A percentile compares a stretch with the other conserved stretches of the same genome.
phyloP scores from a whole-genome alignment of 2,113 vertebrate genomes.

The Neotoma lepida region DNA sequence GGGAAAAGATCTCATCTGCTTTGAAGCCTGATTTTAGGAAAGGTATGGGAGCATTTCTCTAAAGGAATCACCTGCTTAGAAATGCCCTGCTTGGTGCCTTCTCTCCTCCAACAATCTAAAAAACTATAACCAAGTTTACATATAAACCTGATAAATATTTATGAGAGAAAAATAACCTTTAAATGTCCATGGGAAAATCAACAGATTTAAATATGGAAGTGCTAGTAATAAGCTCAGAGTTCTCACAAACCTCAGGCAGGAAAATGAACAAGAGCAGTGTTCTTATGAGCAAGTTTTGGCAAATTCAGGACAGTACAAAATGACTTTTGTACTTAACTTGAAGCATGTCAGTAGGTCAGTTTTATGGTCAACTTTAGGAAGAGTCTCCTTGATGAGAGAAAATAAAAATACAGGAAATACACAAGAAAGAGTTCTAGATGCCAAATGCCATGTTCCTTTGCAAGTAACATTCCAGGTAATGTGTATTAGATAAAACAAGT shows the following conservation, averaged over 20 bases:
- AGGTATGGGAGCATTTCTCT: not conserved
- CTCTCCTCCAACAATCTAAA: not conserved
- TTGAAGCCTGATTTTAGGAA: not conserved
- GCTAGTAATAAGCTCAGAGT: not conserved
- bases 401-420: not conserved
- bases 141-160: not conserved
- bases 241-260: not conserved
- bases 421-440: not conserved
- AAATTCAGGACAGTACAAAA: not conserved
- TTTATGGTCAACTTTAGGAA: not conserved
- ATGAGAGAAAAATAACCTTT: not conserved
- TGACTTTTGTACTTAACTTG: not conserved
- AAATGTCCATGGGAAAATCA: not conserved
- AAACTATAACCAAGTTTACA: not conserved
- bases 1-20: not conserved
- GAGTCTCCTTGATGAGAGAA: not conserved
- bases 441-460: not conserved
- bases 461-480: not conserved
- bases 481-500: not conserved
- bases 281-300: not conserved
- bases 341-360: not conserved
- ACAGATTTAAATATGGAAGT: constrained; percentile 12
- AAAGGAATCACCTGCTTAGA: not conserved
- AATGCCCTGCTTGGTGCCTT: not conserved
- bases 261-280: not conserved